These are phyloP conservation scores for Strigops habroptila DNA, from an alignment of 2,113 vertebrate genomes.

Conservation along the genomic window DNA sequence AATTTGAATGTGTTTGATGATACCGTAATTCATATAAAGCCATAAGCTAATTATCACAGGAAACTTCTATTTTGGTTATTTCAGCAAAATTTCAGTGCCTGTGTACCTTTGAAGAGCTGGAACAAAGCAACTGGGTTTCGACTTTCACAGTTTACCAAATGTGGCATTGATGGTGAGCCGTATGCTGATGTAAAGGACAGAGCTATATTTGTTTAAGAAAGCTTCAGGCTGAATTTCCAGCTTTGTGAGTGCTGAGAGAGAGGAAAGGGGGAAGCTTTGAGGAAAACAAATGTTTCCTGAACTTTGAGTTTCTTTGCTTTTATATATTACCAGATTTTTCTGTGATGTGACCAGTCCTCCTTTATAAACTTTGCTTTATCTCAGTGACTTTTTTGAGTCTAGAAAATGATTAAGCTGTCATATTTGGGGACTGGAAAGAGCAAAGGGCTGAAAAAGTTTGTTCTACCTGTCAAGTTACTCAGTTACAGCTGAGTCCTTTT, in stretches of 20 bases:
- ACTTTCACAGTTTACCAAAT: conserved; percentile 31
- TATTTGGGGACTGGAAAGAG: conserved; percentile 39
- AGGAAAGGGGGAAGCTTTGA: conserved; percentile 30
- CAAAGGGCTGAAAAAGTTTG: conserved; percentile 45
- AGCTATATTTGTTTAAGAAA: conserved; percentile 43
- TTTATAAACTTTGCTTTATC: conserved; percentile 58
- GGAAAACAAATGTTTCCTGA: conserved; percentile 54
- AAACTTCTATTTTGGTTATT: background rate
- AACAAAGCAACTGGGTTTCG: background rate
- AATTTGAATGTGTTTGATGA: background rate
- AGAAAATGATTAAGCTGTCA: conserved; percentile 60
- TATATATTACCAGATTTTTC: conserved; percentile 47
- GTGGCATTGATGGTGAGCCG: background rate
- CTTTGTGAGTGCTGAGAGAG: background rate
- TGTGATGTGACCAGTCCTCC: conserved; percentile 21
- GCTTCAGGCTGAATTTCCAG: background rate
- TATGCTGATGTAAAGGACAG: conserved; percentile 19
- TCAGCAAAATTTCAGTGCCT: background rate
- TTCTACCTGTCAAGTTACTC: conserved; percentile 30
- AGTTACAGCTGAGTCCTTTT: conserved; percentile 1
- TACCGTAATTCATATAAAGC: background rate
- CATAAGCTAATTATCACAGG: background rate
- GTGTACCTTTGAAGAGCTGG: background rate
- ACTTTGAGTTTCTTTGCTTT: conserved; percentile 61
- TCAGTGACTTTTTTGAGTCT: background rate